Base-by-base conservation (phyloP, 2,888 invertebrate genomes). In the Ophion costatus region DNA sequence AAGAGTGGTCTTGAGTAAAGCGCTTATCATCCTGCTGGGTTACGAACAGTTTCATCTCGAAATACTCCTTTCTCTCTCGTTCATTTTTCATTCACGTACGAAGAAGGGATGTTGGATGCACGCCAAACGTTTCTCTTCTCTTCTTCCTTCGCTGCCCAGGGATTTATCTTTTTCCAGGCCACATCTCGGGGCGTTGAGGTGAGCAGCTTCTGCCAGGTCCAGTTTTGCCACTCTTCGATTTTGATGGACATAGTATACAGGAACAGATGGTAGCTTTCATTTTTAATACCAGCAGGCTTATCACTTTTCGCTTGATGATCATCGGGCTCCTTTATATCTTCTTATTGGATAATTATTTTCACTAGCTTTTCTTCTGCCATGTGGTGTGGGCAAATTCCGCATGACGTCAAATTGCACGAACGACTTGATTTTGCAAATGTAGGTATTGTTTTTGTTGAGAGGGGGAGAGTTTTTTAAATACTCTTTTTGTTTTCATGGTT, bases 1-100 rank as follows among this genome's bases (percentile, higher is more conserved):
- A 67, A 81, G 88, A 77, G 79, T 22, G 64, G 42, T 66, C n/a
- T 79, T 85, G 93, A 91, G 92, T 91, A 91, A 93, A 93, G 92
- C 87, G 88, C 88, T 90, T 91, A 89, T 89, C 88, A 90, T 90
- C 88, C 80, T 80, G 71, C 86, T 87, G 87, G 87, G 88, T 90
- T 90, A 88, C 90, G 88, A 91, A 88, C 42, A 78, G 80, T 82
- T 80, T 85, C 80, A 66, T 80, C 74, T 63, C 20, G 59, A 38
- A 51, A 56, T 57, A n/a, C 74, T 80, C 76, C 82, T 85, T 81
- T 67, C 74, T 57, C 14, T 56, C 11, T 73, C 20, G 11, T 29
- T 61, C 17, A 38, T 29, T 24, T 22, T 45, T 75, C 38, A 22
- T 51, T 80, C 80, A 80, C 75, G 57, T 71, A 80, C 51, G 42